Percentiles rank a stretch among this genome's conserved stretches.
phyloP scores from a whole-genome alignment of 2,797 vertebrate species.

The Melanogrammus aeglefinus region DNA sequence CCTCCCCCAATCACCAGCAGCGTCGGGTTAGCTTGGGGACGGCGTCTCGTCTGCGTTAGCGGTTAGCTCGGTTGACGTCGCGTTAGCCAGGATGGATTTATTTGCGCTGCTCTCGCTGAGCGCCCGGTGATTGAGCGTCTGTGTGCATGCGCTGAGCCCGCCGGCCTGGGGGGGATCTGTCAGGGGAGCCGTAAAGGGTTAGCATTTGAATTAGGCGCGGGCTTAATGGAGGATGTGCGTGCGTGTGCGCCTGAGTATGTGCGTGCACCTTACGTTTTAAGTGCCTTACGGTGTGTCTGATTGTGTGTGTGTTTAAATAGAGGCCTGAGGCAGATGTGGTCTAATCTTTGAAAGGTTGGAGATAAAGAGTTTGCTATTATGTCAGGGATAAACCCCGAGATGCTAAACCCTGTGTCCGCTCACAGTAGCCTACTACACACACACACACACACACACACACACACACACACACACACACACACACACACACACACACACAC shows the following conservation, averaged over 20 bases:
- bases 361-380: slow-evolving; percentile 55
- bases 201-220: slow-evolving; percentile 73
- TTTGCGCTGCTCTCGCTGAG: slow-evolving; percentile 46
- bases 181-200: slow-evolving; percentile 71
- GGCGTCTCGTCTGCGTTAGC: slow-evolving; percentile 69
- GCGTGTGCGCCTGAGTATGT: slow-evolving; percentile 38
- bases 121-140: slow-evolving; percentile 71
- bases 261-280: slow-evolving; percentile 34
- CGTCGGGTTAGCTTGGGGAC: slow-evolving; percentile 48
- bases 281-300: slow-evolving; percentile 70
- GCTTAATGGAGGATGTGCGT: slow-evolving; percentile 49
- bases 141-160: slow-evolving; percentile 71
- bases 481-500: too few relatives aligned
- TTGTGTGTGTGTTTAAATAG: slow-evolving; percentile 70
- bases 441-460: too few relatives aligned
- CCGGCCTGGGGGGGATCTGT: slow-evolving; percentile 59
- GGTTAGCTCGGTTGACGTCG: slow-evolving; percentile 58
- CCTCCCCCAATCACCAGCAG: slow-evolving; percentile 53
- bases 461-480: too few relatives aligned
- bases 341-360: slow-evolving; percentile 58
- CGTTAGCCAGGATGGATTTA: slow-evolving; percentile 69
- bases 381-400: slow-evolving; percentile 13
- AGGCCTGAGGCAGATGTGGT: slow-evolving; percentile 71
- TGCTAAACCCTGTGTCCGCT: not conserved
- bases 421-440: not conserved